Evolutionary conservation across 2,113 vertebrate genomes (phyloP).

Genomic region (Pelecanoides urinatrix): DNA sequence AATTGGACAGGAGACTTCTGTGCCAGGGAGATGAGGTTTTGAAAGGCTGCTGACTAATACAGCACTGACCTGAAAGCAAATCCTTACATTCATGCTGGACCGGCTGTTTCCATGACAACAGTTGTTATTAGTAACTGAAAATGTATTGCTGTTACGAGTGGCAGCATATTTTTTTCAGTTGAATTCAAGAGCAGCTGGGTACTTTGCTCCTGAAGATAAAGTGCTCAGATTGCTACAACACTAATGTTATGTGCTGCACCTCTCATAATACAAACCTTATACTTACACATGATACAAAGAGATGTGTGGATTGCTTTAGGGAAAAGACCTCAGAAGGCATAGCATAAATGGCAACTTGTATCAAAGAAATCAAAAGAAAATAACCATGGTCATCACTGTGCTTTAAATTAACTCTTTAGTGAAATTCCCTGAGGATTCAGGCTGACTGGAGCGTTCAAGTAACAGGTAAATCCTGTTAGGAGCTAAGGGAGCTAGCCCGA

Average conservation of each 20-base stretch:
- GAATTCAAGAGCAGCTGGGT: constrained; percentile 71
- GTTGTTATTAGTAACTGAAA: constrained; percentile 79
- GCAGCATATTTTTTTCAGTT: constrained; percentile 65
- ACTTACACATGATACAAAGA: not conserved
- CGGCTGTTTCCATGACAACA: constrained; percentile 74
- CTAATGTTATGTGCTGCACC: constrained; percentile 41
- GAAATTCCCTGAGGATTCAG: not conserved
- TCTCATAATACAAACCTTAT: constrained; percentile 3
- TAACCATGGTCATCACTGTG: not conserved
- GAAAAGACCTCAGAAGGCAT: not conserved
- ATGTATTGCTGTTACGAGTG: constrained; percentile 73
- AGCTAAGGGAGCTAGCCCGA: not conserved
- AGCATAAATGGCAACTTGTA: not conserved
- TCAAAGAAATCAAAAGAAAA: constrained; percentile 29
- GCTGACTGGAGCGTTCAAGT: not conserved
- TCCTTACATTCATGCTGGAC: constrained; percentile 74
- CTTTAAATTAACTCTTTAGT: constrained; percentile 44
- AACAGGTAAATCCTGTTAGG: constrained; percentile 1
- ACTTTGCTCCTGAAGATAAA: constrained; percentile 64
- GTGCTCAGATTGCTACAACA: constrained; percentile 20
- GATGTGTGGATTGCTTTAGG: not conserved
- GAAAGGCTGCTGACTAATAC: constrained; percentile 76
- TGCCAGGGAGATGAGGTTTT: constrained; percentile 59
- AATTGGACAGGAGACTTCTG: constrained; percentile 61
- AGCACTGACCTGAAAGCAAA: constrained; percentile 78